Evolutionary conservation across 1,140 invertebrate genomes (phyloP), one percentile per base, ranked within the genome.

Genomic region (Parapsyche elsis): DNA sequence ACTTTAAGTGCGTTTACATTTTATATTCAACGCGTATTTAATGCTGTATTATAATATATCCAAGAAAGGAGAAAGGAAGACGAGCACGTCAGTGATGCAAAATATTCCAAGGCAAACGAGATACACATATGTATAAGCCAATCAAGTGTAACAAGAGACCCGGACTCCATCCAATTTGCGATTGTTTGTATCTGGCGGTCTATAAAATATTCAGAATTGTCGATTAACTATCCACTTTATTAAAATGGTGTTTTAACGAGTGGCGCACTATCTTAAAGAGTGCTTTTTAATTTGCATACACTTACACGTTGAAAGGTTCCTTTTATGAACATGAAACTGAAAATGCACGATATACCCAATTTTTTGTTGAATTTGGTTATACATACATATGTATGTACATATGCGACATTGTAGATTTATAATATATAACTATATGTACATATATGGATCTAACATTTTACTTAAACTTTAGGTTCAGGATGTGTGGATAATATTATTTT

Each of bases 41-140:
- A 19, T 14, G 5, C 7, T 9, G 45, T 75, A 23, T n/a, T n/a
- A n/a, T 57, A 45, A n/a, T 26, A 76, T 2, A 14, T 30, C 24
- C 73, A 57, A 26, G 78, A 80, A 80, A 80, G 78, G 78, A 80
- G 78, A 80, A 80, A 80, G 78, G 78, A 80, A 61, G 70, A 80
- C 70, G 30, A 57, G 16, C 38, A 21, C 59, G 59, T 59, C 57
- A 57, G 23, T 53, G 76, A 57, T 67, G 38, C 46, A 71, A 67
- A 73, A 79, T 80, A 38, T 71, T 49, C 78, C 78, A 80, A 80
- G 78, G 78, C 61, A 80, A 80, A 80, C 78, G 44, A 61, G 78
- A 49, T 78, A 30, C 16, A 67, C 5, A 74, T 45, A 71, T 71
- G 44, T 45, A 73, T 73, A 67, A 67, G 64, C 64, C 71, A 73